phyloP scores from a whole-genome alignment of 2,888 invertebrate genomes.

The Lycocerus yunnanus region DNA sequence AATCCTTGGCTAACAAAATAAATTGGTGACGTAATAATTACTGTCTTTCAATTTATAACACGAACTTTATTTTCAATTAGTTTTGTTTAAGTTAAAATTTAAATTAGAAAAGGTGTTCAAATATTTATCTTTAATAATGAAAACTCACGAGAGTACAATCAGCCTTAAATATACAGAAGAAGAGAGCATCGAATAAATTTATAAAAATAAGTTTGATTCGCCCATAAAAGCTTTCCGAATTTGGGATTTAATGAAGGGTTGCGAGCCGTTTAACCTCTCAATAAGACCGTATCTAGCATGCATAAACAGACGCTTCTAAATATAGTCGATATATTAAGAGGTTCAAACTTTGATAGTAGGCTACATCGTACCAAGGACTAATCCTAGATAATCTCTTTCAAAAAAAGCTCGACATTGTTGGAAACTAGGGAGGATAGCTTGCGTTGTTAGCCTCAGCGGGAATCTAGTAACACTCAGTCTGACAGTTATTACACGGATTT shows the following conservation, averaged over 20 bases:
- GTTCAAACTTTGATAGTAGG: constrained; percentile 39
- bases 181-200: neutral
- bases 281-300: constrained; percentile 17
- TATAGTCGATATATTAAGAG: constrained; percentile 31
- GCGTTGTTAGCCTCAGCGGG: constrained; percentile 39
- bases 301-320: constrained; percentile 27
- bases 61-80: constrained; percentile 2
- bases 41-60: neutral
- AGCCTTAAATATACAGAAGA: neutral
- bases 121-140: constrained; percentile 1
- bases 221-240: neutral
- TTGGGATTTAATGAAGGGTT: neutral
- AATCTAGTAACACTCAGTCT: constrained; percentile 35
- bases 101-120: neutral
- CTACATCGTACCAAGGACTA: constrained; percentile 43
- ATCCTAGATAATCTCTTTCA: constrained; percentile 40
- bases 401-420: constrained; percentile 37
- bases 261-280: constrained; percentile 5
- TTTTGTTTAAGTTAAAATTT: neutral
- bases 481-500: constrained; percentile 40
- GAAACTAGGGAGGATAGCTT: constrained; percentile 38
- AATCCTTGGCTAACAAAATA: neutral
- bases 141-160: neutral
- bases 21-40: neutral
- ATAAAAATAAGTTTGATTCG: neutral